phyloP scores from a whole-genome alignment of 2,113 vertebrate genomes.

The Burhinus oedicnemus region DNA sequence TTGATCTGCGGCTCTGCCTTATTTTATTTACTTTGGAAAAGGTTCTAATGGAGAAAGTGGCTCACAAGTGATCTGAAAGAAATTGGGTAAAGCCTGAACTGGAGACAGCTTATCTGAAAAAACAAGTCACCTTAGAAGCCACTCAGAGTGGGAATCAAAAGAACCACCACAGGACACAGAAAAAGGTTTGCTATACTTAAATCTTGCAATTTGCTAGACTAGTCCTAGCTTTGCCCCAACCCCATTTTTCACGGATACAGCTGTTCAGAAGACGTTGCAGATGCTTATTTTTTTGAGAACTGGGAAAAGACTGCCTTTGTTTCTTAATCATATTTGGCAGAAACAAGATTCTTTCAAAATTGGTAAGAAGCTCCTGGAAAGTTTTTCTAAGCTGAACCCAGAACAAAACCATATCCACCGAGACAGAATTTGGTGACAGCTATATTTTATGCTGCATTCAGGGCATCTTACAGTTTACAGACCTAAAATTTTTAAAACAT shows the following conservation, averaged over 20 bases:
- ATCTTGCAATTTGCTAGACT: neutral
- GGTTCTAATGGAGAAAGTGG: neutral
- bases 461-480: neutral
- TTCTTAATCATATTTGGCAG: neutral
- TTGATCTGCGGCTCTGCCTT: neutral
- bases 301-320: neutral
- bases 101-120: neutral
- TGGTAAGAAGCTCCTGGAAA: neutral
- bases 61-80: neutral
- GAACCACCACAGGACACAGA: fast-evolving
- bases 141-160: neutral
- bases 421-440: neutral
- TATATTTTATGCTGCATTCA: neutral
- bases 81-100: neutral
- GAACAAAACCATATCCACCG: neutral
- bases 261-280: neutral
- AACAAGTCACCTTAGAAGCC: neutral
- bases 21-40: neutral
- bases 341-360: neutral
- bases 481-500: neutral
- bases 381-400: neutral
- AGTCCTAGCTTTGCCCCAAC: neutral
- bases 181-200: neutral
- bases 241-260: neutral
- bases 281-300: neutral